A percentile compares a stretch with the other conserved stretches of the same genome.
Conservation (phyloP, 2,888 invertebrate genomes). For the Lamellibrachia columna region DNA sequence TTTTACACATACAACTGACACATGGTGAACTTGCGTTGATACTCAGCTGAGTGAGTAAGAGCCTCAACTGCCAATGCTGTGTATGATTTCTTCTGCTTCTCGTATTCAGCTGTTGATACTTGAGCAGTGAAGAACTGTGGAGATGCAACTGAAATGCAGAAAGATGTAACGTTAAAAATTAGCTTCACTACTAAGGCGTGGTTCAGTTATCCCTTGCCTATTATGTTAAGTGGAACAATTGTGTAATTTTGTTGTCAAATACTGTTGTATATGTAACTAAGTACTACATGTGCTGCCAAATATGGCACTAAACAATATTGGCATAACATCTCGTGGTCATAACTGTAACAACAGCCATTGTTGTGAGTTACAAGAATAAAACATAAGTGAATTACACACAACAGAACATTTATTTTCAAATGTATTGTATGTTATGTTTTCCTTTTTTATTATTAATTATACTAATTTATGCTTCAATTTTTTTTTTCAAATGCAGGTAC, state of each 20-base stretch:
- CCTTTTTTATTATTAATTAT: too few relatives aligned
- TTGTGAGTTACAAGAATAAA: not conserved
- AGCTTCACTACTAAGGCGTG: not conserved
- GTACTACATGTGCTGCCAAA: not conserved
- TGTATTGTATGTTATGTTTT: too few relatives aligned
- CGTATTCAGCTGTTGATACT: constrained; percentile 37
- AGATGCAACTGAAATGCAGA: not conserved
- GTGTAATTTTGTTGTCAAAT: not conserved
- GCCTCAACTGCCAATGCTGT: constrained; percentile 57
- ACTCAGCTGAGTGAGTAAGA: constrained; percentile 57
- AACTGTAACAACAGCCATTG: not conserved
- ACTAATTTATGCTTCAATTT: too few relatives aligned
- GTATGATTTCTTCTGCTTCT: constrained; percentile 51
- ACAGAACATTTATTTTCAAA: not conserved
- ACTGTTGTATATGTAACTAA: not conserved
- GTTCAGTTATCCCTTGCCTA: not conserved
- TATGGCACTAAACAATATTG: not conserved
- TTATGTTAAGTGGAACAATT: not conserved
- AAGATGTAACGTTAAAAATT: not conserved
- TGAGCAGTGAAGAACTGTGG: not conserved
- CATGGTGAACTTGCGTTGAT: constrained; percentile 56
- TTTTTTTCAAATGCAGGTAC: too few relatives aligned
- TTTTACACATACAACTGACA: constrained; percentile 56
- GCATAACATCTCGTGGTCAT: not conserved
- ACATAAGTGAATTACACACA: not conserved